A percentile compares a stretch with the other conserved stretches of the same genome.
Evolutionary conservation across 2,888 invertebrate genomes (phyloP).

Genomic region (Agrilus biguttatus): DNA sequence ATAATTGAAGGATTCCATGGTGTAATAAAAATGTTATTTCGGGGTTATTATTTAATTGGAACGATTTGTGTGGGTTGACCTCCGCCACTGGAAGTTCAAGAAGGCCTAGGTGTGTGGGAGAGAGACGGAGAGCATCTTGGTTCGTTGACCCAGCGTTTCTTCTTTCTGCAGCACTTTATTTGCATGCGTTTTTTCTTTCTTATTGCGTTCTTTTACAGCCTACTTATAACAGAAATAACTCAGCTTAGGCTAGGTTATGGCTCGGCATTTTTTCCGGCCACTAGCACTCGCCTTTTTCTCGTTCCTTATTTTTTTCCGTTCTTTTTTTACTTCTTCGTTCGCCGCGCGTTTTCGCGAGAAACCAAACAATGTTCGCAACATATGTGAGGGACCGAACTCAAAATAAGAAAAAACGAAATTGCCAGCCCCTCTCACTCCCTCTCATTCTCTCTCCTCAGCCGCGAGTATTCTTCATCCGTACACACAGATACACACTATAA

Average conservation of each 20-base stretch:
- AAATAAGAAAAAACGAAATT: too few relatives aligned
- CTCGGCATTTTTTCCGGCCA: constrained; percentile 7
- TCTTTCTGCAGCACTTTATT: constrained; percentile 35
- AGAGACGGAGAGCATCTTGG: constrained; percentile 28
- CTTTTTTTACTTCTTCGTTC: neutral
- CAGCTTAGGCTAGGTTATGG: constrained; percentile 33
- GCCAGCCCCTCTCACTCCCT: too few relatives aligned
- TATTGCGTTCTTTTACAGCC: constrained; percentile 32
- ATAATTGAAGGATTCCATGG: too few relatives aligned
- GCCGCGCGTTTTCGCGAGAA: neutral
- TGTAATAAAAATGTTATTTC: too few relatives aligned
- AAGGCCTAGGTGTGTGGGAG: constrained; percentile 27
- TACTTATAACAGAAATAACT: constrained; percentile 34
- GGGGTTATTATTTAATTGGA: too few relatives aligned
- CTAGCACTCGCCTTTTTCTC: neutral
- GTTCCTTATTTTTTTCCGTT: neutral
- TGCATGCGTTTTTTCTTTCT: constrained; percentile 32
- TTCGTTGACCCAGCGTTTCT: constrained; percentile 34
- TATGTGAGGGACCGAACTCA: too few relatives aligned
- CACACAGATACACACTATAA: too few relatives aligned
- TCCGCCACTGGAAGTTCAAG: constrained; percentile 5
- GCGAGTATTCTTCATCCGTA: too few relatives aligned
- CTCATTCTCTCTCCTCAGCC: too few relatives aligned
- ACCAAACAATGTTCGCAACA: too few relatives aligned
- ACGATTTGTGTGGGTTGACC: neutral